phyloP scores from a whole-genome alignment of 2,113 vertebrate species.

The Pituophis catenifer region DNA sequence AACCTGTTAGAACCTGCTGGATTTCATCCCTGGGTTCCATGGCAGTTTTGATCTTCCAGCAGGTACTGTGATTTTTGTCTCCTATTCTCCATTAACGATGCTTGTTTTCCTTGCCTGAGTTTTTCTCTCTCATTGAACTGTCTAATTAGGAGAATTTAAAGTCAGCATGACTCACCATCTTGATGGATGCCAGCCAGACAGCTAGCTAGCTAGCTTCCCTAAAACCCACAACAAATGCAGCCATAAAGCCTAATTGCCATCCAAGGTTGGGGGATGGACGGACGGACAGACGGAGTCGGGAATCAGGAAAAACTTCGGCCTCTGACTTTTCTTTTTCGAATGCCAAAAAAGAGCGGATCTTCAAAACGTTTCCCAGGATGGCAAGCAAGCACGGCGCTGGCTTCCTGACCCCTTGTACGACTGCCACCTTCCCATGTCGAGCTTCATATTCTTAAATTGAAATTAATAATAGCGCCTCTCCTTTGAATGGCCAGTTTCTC shows the following conservation, averaged over 20 bases:
- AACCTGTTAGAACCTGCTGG: too few species aligned
- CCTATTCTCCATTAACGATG: conserved; percentile 1
- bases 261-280: not conserved
- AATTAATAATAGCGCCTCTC: conserved; percentile 7
- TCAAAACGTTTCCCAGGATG: not conserved
- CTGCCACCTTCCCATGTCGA: conserved; percentile 35
- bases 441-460: conserved; percentile 16
- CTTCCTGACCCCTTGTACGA: not conserved
- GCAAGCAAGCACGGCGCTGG: too few species aligned
- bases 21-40: too few species aligned
- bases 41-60: not conserved
- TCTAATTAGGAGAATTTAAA: not conserved
- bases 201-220: not conserved
- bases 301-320: accelerated
- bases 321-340: conserved; percentile 7
- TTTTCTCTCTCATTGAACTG: conserved; percentile 16
- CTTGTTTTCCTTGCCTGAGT: not conserved
- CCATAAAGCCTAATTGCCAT: not conserved
- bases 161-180: conserved; percentile 11
- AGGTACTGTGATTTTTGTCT: not conserved
- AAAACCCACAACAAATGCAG: not conserved
- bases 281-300: not conserved
- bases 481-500: not conserved
- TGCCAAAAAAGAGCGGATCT: not conserved
- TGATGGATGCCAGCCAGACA: not conserved